Conservation (phyloP, 2,113 vertebrate species). For the Cyrtonyx montezumae region DNA sequence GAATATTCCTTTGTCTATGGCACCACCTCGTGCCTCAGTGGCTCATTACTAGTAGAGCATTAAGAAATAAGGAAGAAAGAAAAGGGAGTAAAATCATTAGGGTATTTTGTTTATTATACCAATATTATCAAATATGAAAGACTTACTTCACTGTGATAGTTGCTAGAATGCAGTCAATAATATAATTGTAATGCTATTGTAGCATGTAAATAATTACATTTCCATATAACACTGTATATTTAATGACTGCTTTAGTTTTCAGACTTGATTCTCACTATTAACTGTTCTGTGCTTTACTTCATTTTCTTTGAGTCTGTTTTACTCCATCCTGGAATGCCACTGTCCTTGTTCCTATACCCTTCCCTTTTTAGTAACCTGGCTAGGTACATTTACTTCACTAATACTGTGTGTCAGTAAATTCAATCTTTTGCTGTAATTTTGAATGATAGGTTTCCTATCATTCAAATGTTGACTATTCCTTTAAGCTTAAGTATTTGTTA, state of each 20-base stretch:
- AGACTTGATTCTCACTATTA: slow-evolving; percentile 32
- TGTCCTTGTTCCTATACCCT: not conserved
- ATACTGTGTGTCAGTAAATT: not conserved
- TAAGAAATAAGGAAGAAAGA: not conserved
- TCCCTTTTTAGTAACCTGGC: slow-evolving; percentile 57
- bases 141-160: not conserved
- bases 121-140: not conserved
- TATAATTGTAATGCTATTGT: not conserved
- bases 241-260: not conserved
- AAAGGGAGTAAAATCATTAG: not conserved
- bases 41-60: not conserved
- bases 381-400: slow-evolving; percentile 57
- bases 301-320: slow-evolving; percentile 2
- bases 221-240: not conserved
- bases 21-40: slow-evolving; percentile 53
- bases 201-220: not conserved
- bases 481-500: slow-evolving; percentile 5
- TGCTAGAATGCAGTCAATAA: not conserved
- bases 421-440: not conserved
- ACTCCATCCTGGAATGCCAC: slow-evolving; percentile 17
- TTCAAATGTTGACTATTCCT: not conserved
- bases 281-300: slow-evolving; percentile 26
- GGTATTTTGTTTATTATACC: not conserved
- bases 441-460: not conserved
- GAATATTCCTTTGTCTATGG: slow-evolving; percentile 52